Conservation (phyloP, 1,140 invertebrate genomes). For the Apis cerana region DNA sequence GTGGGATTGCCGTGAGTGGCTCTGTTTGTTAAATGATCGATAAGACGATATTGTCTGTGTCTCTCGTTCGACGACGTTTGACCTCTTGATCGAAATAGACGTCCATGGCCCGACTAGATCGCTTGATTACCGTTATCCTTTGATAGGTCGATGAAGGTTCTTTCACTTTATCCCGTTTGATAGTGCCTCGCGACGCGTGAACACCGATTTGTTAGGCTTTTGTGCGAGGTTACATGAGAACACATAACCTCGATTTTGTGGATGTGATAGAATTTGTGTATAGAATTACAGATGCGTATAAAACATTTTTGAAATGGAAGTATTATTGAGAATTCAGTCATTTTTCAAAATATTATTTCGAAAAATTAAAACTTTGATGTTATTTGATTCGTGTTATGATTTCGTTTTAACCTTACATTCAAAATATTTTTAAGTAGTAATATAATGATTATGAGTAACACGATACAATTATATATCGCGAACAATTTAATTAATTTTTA, state of each 20-base stretch:
- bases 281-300: no score
- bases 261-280: no score
- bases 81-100: slow-evolving; percentile 49
- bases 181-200: slow-evolving; percentile 50
- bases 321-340: no score
- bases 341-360: no score
- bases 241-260: not conserved
- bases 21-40: not conserved
- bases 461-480: no score
- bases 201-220: slow-evolving; percentile 48
- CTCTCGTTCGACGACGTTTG: slow-evolving; percentile 27
- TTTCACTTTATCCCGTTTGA: slow-evolving; percentile 53
- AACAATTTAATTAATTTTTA: no score
- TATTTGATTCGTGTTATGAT: not conserved
- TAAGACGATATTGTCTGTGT: not conserved
- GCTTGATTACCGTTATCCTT: slow-evolving; percentile 62
- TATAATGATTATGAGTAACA: no score
- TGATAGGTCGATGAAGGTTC: slow-evolving; percentile 39
- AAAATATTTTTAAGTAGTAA: no score
- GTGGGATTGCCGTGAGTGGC: not conserved
- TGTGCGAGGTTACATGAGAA: not conserved
- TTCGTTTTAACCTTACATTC: not conserved
- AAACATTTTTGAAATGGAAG: no score
- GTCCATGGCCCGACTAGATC: slow-evolving; percentile 7
- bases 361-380: not conserved